A percentile compares a stretch with the other conserved stretches of the same genome.
phyloP scores from a whole-genome alignment of 1,140 invertebrate genomes.

The Diachasmimorpha longicaudata region DNA sequence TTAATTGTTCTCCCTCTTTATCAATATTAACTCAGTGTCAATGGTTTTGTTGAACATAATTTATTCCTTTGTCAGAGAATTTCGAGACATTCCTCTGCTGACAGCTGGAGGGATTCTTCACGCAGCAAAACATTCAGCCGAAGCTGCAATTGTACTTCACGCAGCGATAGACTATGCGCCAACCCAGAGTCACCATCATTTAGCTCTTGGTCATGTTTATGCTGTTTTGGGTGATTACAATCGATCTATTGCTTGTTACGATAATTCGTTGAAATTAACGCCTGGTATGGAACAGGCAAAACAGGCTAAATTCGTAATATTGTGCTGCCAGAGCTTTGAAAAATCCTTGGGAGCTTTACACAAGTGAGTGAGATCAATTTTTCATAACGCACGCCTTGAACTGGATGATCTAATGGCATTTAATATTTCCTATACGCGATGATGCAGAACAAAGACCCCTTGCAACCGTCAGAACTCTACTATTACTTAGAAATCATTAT shows the following conservation, averaged over 20 bases:
- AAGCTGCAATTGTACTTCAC: constrained; percentile 80
- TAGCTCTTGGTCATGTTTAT: constrained; percentile 81
- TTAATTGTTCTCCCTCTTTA: too few species aligned
- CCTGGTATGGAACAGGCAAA: constrained; percentile 64
- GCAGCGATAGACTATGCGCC: constrained; percentile 82
- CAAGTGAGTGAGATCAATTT: constrained; percentile 63
- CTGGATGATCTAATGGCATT: too few species aligned
- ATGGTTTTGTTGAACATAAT: neutral
- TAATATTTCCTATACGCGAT: too few species aligned
- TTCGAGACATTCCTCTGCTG: constrained; percentile 80
- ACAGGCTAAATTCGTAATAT: constrained; percentile 70
- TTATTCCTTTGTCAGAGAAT: constrained; percentile 63
- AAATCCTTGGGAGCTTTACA: constrained; percentile 70
- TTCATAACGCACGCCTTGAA: neutral
- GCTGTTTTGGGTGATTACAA: constrained; percentile 72
- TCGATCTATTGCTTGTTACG: constrained; percentile 70
- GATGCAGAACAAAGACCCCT: too few species aligned
- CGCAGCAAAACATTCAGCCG: constrained; percentile 72
- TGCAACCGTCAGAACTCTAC: too few species aligned
- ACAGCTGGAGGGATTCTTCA: constrained; percentile 85
- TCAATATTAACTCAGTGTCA: too few species aligned
- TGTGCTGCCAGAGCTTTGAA: constrained; percentile 75
- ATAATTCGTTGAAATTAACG: constrained; percentile 73
- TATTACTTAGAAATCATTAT: too few species aligned
- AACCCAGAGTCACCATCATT: constrained; percentile 74